Percentiles rank a stretch among this genome's conserved stretches.
phyloP scores from a whole-genome alignment of 2,888 invertebrate genomes.

The Polyommatus icarus region DNA sequence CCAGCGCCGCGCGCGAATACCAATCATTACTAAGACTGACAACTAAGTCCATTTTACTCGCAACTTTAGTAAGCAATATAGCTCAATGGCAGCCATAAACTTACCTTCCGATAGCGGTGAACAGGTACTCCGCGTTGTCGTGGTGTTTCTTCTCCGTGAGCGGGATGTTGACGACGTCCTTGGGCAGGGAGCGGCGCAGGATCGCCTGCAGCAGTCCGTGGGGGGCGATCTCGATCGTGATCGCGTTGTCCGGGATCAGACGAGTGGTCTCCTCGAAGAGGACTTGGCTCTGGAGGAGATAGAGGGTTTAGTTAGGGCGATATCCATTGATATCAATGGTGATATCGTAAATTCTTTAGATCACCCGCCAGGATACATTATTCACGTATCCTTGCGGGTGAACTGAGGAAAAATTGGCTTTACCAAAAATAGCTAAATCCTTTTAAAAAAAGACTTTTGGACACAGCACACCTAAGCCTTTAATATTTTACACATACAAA shows the following conservation, averaged over 20 bases:
- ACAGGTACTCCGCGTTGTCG: slow-evolving; percentile 82
- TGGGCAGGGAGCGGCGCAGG: slow-evolving; percentile 86
- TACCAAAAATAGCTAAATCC: too few relatives aligned
- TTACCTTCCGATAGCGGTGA: slow-evolving; percentile 84
- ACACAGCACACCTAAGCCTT: too few relatives aligned
- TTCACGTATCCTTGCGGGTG: too few relatives aligned
- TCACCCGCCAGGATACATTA: too few relatives aligned
- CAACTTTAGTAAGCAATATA: too few relatives aligned
- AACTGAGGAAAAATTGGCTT: too few relatives aligned
- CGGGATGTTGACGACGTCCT: slow-evolving; percentile 86
- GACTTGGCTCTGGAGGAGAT: slow-evolving; percentile 78
- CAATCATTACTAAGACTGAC: too few relatives aligned
- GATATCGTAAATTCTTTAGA: background rate
- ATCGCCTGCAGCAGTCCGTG: slow-evolving; percentile 94
- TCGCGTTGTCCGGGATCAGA: slow-evolving; percentile 89
- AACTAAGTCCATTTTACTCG: too few relatives aligned
- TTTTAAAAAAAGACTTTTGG: too few relatives aligned
- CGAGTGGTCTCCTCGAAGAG: slow-evolving; percentile 90
- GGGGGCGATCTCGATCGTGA: slow-evolving; percentile 94
- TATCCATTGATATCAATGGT: too few relatives aligned
- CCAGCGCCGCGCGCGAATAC: too few relatives aligned
- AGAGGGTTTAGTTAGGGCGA: background rate
- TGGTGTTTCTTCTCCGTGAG: slow-evolving; percentile 86
- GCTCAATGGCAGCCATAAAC: slow-evolving; percentile 45
- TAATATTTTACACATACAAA: too few relatives aligned